These are phyloP conservation scores for Corbicula japonica DNA, from an alignment of 2,888 invertebrate genomes.

Conservation along the genomic window DNA sequence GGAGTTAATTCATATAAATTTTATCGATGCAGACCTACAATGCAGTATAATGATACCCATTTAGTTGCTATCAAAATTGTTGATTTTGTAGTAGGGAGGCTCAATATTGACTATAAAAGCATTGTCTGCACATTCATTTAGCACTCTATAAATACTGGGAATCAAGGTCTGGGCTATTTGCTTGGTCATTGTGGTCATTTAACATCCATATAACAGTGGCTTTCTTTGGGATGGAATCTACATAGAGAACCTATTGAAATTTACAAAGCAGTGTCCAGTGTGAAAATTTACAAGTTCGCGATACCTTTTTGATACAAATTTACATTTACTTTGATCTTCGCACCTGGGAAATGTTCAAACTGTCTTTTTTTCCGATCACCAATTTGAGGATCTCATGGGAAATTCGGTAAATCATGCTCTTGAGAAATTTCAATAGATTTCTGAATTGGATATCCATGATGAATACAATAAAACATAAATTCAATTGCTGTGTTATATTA, in stretches of 20 bases:
- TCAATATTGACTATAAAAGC: constrained; percentile 17
- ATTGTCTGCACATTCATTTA: constrained; percentile 4
- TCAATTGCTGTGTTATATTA: background rate
- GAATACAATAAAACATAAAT: constrained; percentile 11
- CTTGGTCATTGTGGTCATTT: constrained; percentile 21
- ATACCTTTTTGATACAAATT: constrained; percentile 20
- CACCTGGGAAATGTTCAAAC: constrained; percentile 28
- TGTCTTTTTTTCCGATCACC: constrained; percentile 7
- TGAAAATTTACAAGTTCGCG: constrained; percentile 40
- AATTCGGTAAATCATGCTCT: constrained; percentile 6
- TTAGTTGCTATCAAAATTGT: constrained; percentile 14
- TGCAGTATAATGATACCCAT: constrained; percentile 12
- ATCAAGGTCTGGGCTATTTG: constrained; percentile 7
- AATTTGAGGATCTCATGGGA: constrained; percentile 31
- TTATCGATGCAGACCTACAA: no score
- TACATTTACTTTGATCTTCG: constrained; percentile 30
- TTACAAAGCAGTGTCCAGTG: constrained; percentile 10
- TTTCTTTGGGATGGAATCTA: constrained; percentile 1
- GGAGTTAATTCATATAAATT: no score
- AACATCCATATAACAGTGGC: background rate
- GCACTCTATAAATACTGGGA: constrained; percentile 19
- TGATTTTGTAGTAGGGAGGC: constrained; percentile 17
- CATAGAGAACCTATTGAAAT: constrained; percentile 6
- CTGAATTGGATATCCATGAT: no score
- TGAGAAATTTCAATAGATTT: constrained; percentile 18